A percentile compares a stretch with the other conserved stretches of the same genome.
Evolutionary conservation across 1,140 invertebrate genomes (phyloP).

Genomic region (Ostrea denselamellosa): DNA sequence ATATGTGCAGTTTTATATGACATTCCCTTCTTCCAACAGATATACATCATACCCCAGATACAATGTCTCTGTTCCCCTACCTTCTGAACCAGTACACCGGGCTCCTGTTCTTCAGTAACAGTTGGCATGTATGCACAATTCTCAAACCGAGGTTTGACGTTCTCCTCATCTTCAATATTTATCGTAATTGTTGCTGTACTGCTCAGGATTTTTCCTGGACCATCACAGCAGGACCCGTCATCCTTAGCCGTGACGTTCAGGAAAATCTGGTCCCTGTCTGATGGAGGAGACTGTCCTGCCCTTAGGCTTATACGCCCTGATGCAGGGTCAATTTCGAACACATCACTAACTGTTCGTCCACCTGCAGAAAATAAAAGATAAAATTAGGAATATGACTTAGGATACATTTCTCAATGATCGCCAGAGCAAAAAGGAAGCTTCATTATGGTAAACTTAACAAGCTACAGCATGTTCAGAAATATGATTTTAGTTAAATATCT

Average conservation of each 20-base stretch:
- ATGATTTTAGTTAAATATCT: too few species aligned
- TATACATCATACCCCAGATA: too few species aligned
- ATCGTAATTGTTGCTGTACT: constrained; percentile 40
- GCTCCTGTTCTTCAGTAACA: constrained; percentile 36
- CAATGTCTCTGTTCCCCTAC: constrained; percentile 16
- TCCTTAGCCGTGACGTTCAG: constrained; percentile 45
- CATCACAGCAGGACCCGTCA: constrained; percentile 47
- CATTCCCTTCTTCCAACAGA: too few species aligned
- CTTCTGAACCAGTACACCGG: constrained; percentile 42
- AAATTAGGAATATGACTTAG: too few species aligned
- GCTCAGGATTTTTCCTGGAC: not conserved
- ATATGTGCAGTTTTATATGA: too few species aligned
- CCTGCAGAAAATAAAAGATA: constrained; percentile 24
- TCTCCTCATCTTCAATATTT: constrained; percentile 52
- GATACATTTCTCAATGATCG: too few species aligned
- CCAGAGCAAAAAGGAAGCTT: too few species aligned
- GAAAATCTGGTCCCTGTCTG: constrained; percentile 26
- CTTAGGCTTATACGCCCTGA: constrained; percentile 41
- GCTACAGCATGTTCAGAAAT: too few species aligned
- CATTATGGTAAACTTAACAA: too few species aligned
- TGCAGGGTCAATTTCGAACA: constrained; percentile 44
- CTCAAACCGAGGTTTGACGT: constrained; percentile 47
- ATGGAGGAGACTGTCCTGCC: not conserved
- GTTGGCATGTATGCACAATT: constrained; percentile 43
- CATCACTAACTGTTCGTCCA: not conserved